Conservation (phyloP, 2,113 vertebrate species). For the Australoheros scitulus region DNA sequence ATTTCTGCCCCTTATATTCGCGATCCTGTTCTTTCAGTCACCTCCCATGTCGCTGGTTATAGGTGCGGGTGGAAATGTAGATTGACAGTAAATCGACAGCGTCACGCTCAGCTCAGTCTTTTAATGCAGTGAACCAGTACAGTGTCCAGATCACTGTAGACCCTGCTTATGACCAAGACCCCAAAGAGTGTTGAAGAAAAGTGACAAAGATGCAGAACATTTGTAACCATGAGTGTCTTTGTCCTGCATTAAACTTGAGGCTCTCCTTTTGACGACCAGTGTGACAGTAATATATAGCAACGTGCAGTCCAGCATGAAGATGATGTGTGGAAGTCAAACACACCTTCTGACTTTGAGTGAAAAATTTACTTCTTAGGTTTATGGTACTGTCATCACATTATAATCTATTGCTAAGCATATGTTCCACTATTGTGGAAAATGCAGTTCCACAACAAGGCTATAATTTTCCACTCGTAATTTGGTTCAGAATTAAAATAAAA, state of each 20-base stretch:
- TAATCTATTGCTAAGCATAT: not conserved
- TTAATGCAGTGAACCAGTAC: not conserved
- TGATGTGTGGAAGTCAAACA: not conserved
- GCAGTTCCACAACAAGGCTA: not conserved
- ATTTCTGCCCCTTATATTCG: not conserved
- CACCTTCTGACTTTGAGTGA: not conserved
- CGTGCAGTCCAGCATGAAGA: not conserved
- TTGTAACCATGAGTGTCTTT: not conserved
- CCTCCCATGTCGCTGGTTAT: not conserved
- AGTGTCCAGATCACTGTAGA: not conserved
- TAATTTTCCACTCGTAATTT: not conserved
- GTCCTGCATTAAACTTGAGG: not conserved
- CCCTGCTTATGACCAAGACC: not conserved
- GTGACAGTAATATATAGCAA: no score
- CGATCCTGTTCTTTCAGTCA: no score
- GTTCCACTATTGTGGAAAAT: not conserved
- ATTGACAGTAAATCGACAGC: not conserved
- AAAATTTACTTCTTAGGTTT: not conserved
- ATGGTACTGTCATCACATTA: not conserved
- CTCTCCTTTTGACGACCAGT: not conserved
- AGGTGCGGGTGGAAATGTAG: not conserved
- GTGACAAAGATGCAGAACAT: not conserved
- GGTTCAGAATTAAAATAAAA: not conserved
- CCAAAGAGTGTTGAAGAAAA: not conserved
- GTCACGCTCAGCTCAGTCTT: not conserved